Base-by-base conservation (phyloP, 2,113 vertebrate genomes). In the Pycnonotus jocosus region DNA sequence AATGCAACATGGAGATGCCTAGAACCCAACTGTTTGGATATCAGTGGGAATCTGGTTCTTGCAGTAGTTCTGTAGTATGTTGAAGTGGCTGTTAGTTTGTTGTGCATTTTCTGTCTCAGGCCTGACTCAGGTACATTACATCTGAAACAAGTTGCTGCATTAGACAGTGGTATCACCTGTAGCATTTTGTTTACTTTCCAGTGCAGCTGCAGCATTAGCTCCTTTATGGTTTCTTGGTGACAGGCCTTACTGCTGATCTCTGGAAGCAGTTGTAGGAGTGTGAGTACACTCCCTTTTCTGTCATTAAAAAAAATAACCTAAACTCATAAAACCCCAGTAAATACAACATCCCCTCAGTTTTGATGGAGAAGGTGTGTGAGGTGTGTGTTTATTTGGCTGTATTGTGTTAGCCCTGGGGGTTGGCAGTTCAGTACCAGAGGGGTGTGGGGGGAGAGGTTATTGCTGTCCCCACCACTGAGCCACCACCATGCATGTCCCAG, bases 111-210 rank as follows among this genome's bases (percentile, higher is more conserved):
- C 37, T 42, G 15, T 35, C 57, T 74, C 81, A 37, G 44, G 24
- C 21, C 15, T 47, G 30, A 10, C 27, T 79, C 2, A 25, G 37
- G 62, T 57, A 10, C 16, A 2, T 73, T 40, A 5, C 24, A 60
- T 45, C 45, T 1, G 0, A 54, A 11, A 31, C 4, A n/a, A 64
- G 48, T 30, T 81, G 53, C 73, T n/a, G 14, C 16, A 10, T 95
- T 92, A 85, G 44, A 37, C 68, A 70, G 3, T 0, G 0, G 30
- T 80, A 81, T 87, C 81, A 91, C 93, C 81, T 97, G 91, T 95
- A 90, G 89, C 84, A 74, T 92, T 76, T 70, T 88, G 71, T 90
- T 94, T 82, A 50, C 79, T 70, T 90, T 83, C 54, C 74, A 66
- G 68, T 25, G 44, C 66, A 91, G 79, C 73, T 58, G 58, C 42